Evolutionary conservation across 2,888 invertebrate species (phyloP), one percentile per base, ranked within the genome.

Genomic region (Osmoderma eremita): DNA sequence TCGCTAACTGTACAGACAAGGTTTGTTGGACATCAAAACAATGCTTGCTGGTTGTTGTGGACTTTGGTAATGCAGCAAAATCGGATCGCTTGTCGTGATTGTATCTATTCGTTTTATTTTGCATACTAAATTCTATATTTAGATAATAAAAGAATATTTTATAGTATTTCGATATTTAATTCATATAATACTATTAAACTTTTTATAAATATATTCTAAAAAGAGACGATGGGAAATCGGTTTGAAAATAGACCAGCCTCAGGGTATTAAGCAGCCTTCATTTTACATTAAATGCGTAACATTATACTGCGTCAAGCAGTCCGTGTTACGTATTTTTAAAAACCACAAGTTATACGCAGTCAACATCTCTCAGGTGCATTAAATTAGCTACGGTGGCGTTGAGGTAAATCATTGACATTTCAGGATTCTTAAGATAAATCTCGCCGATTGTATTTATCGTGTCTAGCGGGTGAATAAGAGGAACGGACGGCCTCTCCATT

Each of bases 401-500:
- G 53, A 53, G 38, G 53, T 53, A 53, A 58, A 58, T 42, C 42
- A 58, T 58, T 42, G 58, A 42, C 24, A 58, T 42, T 42, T 58
- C 42, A 42, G 42, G 42, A 42, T 42, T 58, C 58, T 58, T 58
- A 42, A 42, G 58, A 58, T 42, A 38, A 42, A 24, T 24, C 42
- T 58, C 12, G 13, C 24, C 30, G 41, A 22, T 41, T 22, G 15
- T 58, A 24, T 58, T 41, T 42, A 42, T 42, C 24, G 41, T 42
- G 58, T 58, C 58, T 58, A 58, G 22, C 41, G 8, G 42, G 58
- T 58, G 58, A 58, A 58, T 58, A 58, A 41, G 45, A 63, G 54
- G 65, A 70, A 70, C 67, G 64, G 65, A 73, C 61, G 67, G 67
- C 71, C 64, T 71, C 24, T 58, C 42, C 58, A 68, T 68, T 71